Evolutionary conservation across 1,140 invertebrate species (phyloP), one percentile per base, ranked within the genome.

Genomic region (Drosophila elegans): DNA sequence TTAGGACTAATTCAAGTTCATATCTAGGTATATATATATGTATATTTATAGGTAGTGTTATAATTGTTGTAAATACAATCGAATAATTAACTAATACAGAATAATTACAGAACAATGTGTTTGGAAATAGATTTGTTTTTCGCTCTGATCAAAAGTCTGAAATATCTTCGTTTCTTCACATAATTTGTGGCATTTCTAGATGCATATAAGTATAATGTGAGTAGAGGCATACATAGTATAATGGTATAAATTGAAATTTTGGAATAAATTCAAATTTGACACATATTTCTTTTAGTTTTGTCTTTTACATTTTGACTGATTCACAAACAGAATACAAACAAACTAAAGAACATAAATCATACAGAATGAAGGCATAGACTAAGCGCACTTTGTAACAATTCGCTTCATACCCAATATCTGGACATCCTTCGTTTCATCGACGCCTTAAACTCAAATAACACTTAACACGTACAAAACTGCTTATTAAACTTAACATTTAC

Each of bases 401-500:
- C 55, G 32, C 53, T 60, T 16, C 10, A 32, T 38, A 64, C 27
- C 55, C 21, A 38, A 13, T n/a, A 34, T 29, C 10, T 36, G 42
- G 34, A 46, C 25, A 41, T 53, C 39, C 16, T 21, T 60, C 61
- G 44, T 51, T 51, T 52, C 38, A 51, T 38, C 52, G 21, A 42
- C 55, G 62, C 36, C 75, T 82, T 82, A 78, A 86, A 88, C 83
- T 88, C 71, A 88, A 89, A 88, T 86, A 88, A 88, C 83, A 88
- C 83, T 88, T 88, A 88, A 83, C 72, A 83, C 39, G 82, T 88
- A 86, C 75, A 51, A 74, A 61, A 73, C 63, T 69, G 62, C 51
- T 67, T 59, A 83, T 62, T 75, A 69, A 88, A 78, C 75, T 77
- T 80, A 83, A 83, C 71, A 75, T 59, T 59, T 66, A 68, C 60